Evolutionary conservation across 1,140 invertebrate genomes (phyloP), one percentile per base, ranked within the genome.

Genomic region (Drosophila kikkawai): DNA sequence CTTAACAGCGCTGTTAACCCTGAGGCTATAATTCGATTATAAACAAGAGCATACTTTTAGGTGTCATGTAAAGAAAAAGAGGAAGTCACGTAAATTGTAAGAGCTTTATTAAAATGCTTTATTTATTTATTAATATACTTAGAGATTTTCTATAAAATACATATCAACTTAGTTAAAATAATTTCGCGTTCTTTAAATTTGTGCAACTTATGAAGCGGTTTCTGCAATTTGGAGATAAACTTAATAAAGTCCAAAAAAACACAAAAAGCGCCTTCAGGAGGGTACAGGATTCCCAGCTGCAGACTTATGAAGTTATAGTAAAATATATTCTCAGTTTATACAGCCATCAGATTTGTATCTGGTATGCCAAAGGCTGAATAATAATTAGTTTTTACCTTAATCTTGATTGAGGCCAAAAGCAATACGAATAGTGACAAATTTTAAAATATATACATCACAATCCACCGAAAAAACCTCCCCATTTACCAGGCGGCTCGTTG

Each of bases 1-100:
- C 11, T 19, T 68, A 65, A 68, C 45, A 68, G 36, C 19, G 5
- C 22, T 66, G 64, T 61, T 61, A 67, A 7, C 26, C 29, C 6
- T 17, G 7, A 8, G 44, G 2, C 22, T 0, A 4, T 5, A 41
- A 13, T 17, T 42, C 0, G 2, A 42, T 26, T 26, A 13, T 17
- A 29, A 42, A 3, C 0, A 5, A 6, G 1, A 32, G 19, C 22
- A 67, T 67, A 53, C 48, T 53, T 70, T 70, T 55, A 22, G 67
- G 60, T 5, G 6, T 5, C 17, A 39, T 39, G 47, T 63, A 63
- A 11, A 61, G 7, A 34, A 26, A 22, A 5, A 12, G 12, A 15
- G 19, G 7, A 9, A n/a, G 17, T 34, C 2, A 34, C 0, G 29
- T 60, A 11, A 26, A 26, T 26, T 26, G 5, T 26, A 26, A 26